These are phyloP conservation scores for Mesembrinibis cayennensis DNA, from an alignment of 2,113 vertebrate genomes.

Conservation along the genomic window DNA sequence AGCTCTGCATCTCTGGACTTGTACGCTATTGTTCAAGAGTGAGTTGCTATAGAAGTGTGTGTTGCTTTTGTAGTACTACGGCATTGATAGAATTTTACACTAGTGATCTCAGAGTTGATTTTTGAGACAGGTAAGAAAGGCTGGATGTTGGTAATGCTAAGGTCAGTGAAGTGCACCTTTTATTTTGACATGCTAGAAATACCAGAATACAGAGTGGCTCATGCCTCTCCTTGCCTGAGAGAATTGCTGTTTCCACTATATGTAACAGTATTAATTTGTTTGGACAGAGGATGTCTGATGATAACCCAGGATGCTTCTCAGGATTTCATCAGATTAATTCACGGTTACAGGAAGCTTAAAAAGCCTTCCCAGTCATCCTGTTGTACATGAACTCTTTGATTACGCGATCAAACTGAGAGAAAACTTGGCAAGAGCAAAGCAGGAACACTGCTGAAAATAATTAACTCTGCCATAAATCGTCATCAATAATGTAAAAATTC, in stretches of 20 bases:
- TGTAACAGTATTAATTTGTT: neutral
- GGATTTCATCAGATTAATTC: neutral
- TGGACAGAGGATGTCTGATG: neutral
- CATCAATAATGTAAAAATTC: neutral
- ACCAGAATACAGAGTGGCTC: neutral
- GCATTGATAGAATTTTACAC: neutral
- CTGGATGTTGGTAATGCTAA: neutral
- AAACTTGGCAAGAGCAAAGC: neutral
- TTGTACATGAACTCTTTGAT: neutral
- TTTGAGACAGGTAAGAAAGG: neutral
- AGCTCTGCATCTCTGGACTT: neutral
- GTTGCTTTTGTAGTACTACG: neutral
- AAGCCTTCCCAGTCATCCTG: neutral
- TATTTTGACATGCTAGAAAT: neutral
- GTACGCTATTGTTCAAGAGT: neutral
- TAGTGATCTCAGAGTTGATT: neutral
- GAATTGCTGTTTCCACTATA: neutral
- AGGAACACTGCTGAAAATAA: neutral
- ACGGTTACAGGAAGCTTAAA: neutral
- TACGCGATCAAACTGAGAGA: fast-evolving
- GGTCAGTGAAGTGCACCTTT: neutral
- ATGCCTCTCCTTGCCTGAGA: neutral
- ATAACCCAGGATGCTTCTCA: neutral
- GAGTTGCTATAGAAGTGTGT: neutral
- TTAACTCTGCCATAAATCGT: neutral